Base-by-base conservation (phyloP, 2,113 vertebrate genomes). In the Aspiorhynchus laticeps region DNA sequence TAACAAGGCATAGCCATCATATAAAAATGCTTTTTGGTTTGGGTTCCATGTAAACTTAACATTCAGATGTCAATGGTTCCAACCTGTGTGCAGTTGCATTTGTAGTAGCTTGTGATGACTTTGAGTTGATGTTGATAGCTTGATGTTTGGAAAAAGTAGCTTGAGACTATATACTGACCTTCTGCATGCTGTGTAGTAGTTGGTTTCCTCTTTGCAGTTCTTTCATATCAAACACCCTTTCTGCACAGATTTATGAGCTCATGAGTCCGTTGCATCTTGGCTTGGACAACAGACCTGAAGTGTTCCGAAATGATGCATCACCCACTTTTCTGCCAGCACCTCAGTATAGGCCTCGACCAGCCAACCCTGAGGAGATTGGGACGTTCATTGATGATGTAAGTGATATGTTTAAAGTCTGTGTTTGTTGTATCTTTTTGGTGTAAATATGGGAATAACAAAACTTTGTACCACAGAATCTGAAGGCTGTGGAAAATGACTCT, bases 361-460 rank as follows among this genome's bases (percentile, higher is more conserved):
- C 96, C 90, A 98, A 99, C 91, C 98, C 98, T 0, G 97, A 98
- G 0, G 98, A 98, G 59, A 98, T 99, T 0, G 97, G 98, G 0
- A 97, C 94, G 90, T 99, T 98, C 88, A 98, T 99, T 0, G 97
- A 96, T 0, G 97, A 99, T 91, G 98, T 99, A 92, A 85, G 88
- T 33, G 1, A 9, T n/a, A n/a, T 53, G 24, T n/a, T n/a, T n/a
- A n/a, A n/a, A n/a, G n/a, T n/a, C n/a, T n/a, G n/a, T n/a, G n/a
- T n/a, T n/a, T n/a, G n/a, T n/a, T n/a, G n/a, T n/a, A n/a, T n/a
- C 5, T 36, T 41, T 21, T 38, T 24, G 10, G 2, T 43, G 1
- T 7, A 75, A 46, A 21, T 76, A 26, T 76, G 36, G 15, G 7
- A 19, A 8, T 31, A 17, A 31, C 63, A 26, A 15, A 10, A 10